Evolutionary conservation across 1,140 invertebrate genomes (phyloP), one percentile per base, ranked within the genome.

Genomic region (Andrena cerasifolii): DNA sequence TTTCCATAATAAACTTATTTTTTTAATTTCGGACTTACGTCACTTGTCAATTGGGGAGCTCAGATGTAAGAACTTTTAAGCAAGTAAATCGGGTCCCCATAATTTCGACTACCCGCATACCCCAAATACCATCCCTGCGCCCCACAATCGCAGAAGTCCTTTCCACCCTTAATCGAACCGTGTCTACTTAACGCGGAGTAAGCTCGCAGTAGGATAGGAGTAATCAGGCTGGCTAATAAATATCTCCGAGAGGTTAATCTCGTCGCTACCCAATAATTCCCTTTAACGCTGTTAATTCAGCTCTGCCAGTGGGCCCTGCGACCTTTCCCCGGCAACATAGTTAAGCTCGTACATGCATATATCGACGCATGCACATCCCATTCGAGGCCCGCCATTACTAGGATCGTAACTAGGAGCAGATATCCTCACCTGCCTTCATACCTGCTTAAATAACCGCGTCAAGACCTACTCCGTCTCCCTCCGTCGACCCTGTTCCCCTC

Each of bases 191-290:
- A 71, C 62, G 58, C 51, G 63, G 59, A 67, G 71, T 43, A 43
- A 26, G 66, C 31, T 75, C 31, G 33, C 14, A 62, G 54, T 49
- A 47, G 61, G 53, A 79, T 79, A 78, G 75, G 79, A 68, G 78
- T 77, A 80, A 82, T 82, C 73, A 58, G 51, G 75, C 47, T 85
- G 76, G 78, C 79, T 85, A 87, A 88, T 86, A 87, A 88, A 89
- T 87, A 88, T 89, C 73, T 31, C 21, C 26, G 63, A 72, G 56
- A 79, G 78, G 78, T 83, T 82, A 80, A 83, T 62, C 78, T 47
- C 51, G 56, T n/a, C 26, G 80, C 83, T 83, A 87, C 76, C 80
- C 86, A 84, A 87, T 88, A 85, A 88, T 86, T 87, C 80, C 79
- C 66, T 75, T 70, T 68, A 78, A 78, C 80, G 71, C 82, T 59